These are phyloP conservation scores for Amphiprion clarkii DNA, from an alignment of 2,797 vertebrate species.

Conservation along the genomic window DNA sequence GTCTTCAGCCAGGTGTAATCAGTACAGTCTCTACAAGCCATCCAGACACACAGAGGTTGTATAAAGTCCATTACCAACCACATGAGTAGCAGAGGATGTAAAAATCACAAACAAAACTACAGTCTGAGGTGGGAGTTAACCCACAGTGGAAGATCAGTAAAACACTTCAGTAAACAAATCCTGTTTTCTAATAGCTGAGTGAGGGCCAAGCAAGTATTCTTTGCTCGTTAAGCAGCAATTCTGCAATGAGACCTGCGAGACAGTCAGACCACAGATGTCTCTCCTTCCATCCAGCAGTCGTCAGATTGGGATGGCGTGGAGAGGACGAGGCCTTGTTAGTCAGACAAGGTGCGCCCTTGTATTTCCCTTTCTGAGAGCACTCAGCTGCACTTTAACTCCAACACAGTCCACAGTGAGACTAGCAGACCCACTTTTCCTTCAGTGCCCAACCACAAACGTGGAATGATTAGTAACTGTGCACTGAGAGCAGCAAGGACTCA, in stretches of 20 bases:
- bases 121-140: background rate
- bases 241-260: slow-evolving; percentile 26
- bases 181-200: background rate
- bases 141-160: background rate
- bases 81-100: too few species aligned
- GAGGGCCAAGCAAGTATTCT: slow-evolving; percentile 1
- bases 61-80: too few species aligned
- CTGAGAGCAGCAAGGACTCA: slow-evolving; percentile 19
- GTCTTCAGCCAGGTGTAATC: too few species aligned
- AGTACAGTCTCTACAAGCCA: too few species aligned
- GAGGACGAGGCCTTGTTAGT: slow-evolving; percentile 45
- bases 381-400: slow-evolving; percentile 56
- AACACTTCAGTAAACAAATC: background rate
- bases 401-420: slow-evolving; percentile 53
- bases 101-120: too few species aligned
- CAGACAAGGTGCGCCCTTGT: slow-evolving; percentile 38
- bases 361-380: slow-evolving; percentile 41
- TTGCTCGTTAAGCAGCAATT: slow-evolving; percentile 13
- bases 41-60: too few species aligned
- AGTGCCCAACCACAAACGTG: slow-evolving; percentile 51
- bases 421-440: slow-evolving; percentile 58
- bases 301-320: slow-evolving; percentile 22
- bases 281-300: slow-evolving; percentile 42
- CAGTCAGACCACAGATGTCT: slow-evolving; percentile 20
- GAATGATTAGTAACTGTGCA: slow-evolving; percentile 18